Percentiles rank a stretch among this genome's conserved stretches.
These are phyloP conservation scores for Proteles cristata DNA, from an alignment of 2,113 vertebrate genomes.

Conservation along the genomic window DNA sequence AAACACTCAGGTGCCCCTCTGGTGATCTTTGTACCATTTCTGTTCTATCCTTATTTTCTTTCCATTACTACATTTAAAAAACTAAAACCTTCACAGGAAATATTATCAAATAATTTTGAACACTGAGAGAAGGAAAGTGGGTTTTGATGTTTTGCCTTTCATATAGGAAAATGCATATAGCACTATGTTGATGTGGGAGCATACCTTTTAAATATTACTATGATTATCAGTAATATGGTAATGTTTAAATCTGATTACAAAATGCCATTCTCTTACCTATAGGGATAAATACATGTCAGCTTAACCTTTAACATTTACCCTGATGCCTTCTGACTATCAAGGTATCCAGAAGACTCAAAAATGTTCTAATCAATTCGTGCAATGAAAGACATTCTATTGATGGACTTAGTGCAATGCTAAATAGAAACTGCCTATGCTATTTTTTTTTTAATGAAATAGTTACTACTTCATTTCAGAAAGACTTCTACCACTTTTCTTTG, in stretches of 20 bases:
- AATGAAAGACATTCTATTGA: not conserved
- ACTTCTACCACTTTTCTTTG: not conserved
- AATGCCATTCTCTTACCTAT: not conserved
- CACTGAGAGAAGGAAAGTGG: not conserved
- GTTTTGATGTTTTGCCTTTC: conserved; percentile 29
- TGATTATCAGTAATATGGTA: conserved; percentile 16
- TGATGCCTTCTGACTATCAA: not conserved
- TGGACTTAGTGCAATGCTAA: not conserved
- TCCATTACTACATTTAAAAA: not conserved
- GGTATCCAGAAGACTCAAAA: not conserved
- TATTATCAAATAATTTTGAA: not conserved
- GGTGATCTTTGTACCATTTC: not conserved
- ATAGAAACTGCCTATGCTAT: conserved; percentile 6
- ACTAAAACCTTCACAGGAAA: not conserved
- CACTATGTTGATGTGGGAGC: not conserved
- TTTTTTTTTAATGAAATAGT: not conserved
- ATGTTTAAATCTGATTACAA: not conserved
- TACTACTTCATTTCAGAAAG: conserved; percentile 32
- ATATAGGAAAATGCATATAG: not conserved
- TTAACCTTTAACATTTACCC: conserved; percentile 26
- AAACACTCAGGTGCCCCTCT: not conserved
- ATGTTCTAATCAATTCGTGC: not conserved
- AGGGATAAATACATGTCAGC: not conserved
- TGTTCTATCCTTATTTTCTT: not conserved
- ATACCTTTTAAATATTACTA: conserved; percentile 4